Evolutionary conservation across 2,888 invertebrate species (phyloP).

Genomic region (Catonia carolina): DNA sequence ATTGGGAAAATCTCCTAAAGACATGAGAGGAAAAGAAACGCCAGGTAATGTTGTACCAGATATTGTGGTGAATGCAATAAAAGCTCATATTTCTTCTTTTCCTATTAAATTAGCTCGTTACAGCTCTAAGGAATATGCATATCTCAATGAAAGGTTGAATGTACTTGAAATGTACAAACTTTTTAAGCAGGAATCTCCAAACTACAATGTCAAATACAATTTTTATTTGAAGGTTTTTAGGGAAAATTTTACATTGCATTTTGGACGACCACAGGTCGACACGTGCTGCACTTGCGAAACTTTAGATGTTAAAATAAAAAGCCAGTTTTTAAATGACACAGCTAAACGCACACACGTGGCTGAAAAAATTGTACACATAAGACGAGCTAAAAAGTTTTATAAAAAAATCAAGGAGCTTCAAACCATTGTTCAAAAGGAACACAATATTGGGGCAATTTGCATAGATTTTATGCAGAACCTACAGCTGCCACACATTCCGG

Average conservation of each 20-base stretch:
- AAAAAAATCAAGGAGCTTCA: too few species aligned
- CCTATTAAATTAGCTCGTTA: slow-evolving; percentile 3
- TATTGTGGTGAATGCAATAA: neutral
- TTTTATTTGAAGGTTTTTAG: slow-evolving; percentile 8
- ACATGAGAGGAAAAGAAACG: neutral
- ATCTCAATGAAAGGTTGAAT: slow-evolving; percentile 4
- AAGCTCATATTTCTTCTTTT: slow-evolving; percentile 7
- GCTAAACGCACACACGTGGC: too few species aligned
- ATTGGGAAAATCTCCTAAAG: neutral
- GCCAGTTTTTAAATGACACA: neutral
- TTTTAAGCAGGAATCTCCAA: neutral
- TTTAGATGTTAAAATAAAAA: neutral
- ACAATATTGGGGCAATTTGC: too few species aligned
- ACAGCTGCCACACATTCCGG: too few species aligned
- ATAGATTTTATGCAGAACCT: too few species aligned
- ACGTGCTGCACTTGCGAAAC: neutral
- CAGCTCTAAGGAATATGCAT: neutral
- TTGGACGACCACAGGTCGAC: slow-evolving; percentile 2
- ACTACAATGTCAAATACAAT: neutral
- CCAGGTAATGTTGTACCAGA: neutral
- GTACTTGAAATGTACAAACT: neutral
- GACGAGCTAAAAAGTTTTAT: too few species aligned
- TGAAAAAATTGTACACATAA: too few species aligned
- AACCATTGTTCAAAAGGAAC: too few species aligned
- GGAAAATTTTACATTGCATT: neutral